phyloP scores from a whole-genome alignment of 2,113 vertebrate genomes.

The Anoplopoma fimbria region DNA sequence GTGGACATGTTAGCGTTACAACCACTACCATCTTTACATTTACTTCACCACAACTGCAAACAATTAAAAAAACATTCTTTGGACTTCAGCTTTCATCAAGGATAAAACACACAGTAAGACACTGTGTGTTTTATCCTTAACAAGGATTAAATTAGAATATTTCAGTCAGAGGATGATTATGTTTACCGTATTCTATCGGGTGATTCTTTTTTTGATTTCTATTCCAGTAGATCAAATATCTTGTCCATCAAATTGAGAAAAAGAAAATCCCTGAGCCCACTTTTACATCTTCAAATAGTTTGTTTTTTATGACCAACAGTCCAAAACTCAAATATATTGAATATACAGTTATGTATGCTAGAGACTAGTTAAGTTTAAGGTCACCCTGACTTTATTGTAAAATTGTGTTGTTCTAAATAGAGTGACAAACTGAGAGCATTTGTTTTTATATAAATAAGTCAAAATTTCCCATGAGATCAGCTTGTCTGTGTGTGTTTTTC shows the following conservation, averaged over 20 bases:
- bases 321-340: not conserved
- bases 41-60: not conserved
- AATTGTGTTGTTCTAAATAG: not conserved
- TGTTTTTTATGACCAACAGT: too few relatives aligned
- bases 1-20: not conserved
- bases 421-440: not conserved
- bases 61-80: not conserved
- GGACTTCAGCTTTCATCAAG: too few relatives aligned
- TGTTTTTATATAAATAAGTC: not conserved
- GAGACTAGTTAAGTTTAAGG: too few relatives aligned
- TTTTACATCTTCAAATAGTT: not conserved
- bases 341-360: too few relatives aligned
- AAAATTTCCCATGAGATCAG: constrained; percentile 6
- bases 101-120: too few relatives aligned
- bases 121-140: too few relatives aligned
- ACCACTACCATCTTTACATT: not conserved
- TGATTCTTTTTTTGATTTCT: not conserved
- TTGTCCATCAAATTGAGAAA: not conserved
- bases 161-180: not conserved
- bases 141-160: not conserved
- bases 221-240: not conserved
- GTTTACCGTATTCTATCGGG: not conserved
- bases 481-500: not conserved
- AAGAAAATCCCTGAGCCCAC: not conserved
- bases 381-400: not conserved